Evolutionary conservation across 2,888 invertebrate genomes (phyloP), one percentile per base, ranked within the genome.

Genomic region (Eueremaeus valkanovi): DNA sequence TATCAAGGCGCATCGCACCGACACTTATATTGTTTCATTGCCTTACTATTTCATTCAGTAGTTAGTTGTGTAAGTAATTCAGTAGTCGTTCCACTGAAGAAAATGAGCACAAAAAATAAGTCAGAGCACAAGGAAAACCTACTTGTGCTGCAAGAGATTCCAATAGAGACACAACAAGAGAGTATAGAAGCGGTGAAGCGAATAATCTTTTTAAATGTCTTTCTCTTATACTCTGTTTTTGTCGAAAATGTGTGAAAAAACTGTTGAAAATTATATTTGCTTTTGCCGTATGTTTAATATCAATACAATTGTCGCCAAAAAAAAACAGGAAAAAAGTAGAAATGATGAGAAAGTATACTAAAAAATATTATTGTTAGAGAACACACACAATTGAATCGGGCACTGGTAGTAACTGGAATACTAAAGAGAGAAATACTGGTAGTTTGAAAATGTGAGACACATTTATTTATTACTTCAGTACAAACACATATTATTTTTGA

Each of bases 171-270:
- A 45, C 45, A 45, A 11, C 16, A 45, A 45, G 8, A 45, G 2
- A 16, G 45, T 11, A 11, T 16, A 18, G 45, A 45, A 45, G 6
- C 45, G 45, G 16, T 45, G 45, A 45, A 45, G 16, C 45, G 45
- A 45, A 45, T 45, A 45, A 45, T 45, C 45, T 36, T 45, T 45
- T 45, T 45, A 45, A 45, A 45, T 45, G 45, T 45, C 45, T 45
- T 45, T 45, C 16, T 36, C 36, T n/a, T n/a, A n/a, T n/a, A n/a
- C n/a, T n/a, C n/a, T n/a, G n/a, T n/a, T n/a, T n/a, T n/a, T 8
- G 36, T 36, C 36, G 11, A 36, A 36, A 45, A 6, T 45, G 45
- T 45, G 45, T 45, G 45, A 36, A 45, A 45, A 45, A n/a, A n/a
- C n/a, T 45, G 45, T 45, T 45, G 16, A 45, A 45, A 45, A 45